Evolutionary conservation across 2,888 invertebrate species (phyloP), one percentile per base, ranked within the genome.

Genomic region (Drosophila greeni): DNA sequence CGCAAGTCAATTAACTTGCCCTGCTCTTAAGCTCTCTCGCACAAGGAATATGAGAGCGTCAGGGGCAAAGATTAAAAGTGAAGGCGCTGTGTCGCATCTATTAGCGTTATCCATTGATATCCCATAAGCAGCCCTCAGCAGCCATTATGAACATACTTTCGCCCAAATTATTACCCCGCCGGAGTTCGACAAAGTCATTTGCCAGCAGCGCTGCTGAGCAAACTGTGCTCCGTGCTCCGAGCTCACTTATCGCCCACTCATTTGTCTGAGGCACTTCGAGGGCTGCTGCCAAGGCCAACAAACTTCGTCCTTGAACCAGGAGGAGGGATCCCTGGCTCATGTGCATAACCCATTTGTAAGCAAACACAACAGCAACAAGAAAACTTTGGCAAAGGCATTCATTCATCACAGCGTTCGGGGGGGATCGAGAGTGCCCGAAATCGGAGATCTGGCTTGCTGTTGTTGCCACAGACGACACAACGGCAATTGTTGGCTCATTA

Each of bases 401-500:
- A 79, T 79, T 74, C 73, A 72, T 73, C 78, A 75, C 62, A 34
- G 26, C 26, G 12, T 1, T n/a, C 1, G 11, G 37, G 26, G 9
- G 9, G 40, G 31, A 37, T 45, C 37, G 36, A 68, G 31, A 36
- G 64, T 55, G 45, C 42, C 54, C 37, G 48, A 58, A 68, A 47
- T 66, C 51, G 40, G 54, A 49, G 53, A 67, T 76, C 52, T 66
- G 57, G 48, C 43, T 61, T 61, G 37, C 23, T 72, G 29, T 26
- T 72, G 56, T 54, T 51, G 72, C 56, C 58, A 58, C 55, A 49
- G 61, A 69, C 59, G 66, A 72, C 69, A 56, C 45, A 73, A 45
- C 56, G 64, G 59, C 77, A 75, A 84, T 84, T 84, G 83, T 76
- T 76, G 75, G 69, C 80, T 81, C 82, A 85, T 82, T 82, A 85